A percentile compares a stretch with the other conserved stretches of the same genome.
Conservation (phyloP, 2,797 vertebrate species). For the Poecilia velifera region DNA sequence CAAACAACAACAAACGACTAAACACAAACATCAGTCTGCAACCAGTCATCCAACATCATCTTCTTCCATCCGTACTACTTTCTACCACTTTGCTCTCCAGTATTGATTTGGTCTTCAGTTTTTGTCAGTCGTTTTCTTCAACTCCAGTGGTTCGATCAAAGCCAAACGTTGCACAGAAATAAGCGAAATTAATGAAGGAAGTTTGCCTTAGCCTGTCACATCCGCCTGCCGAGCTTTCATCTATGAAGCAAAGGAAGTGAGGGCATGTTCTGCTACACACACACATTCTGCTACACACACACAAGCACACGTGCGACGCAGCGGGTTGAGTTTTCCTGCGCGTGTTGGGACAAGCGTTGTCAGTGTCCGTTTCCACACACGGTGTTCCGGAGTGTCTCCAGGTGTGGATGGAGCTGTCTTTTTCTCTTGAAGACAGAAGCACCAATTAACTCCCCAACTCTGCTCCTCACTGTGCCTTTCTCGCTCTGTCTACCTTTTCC, state of each 20-base stretch:
- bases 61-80: background rate
- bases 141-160: background rate
- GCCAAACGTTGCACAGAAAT: background rate
- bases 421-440: constrained; percentile 60
- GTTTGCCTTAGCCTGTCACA: constrained; percentile 5
- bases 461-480: constrained; percentile 15
- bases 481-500: constrained; percentile 33
- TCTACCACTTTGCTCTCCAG: background rate
- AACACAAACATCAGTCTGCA: background rate
- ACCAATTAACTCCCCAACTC: constrained; percentile 71
- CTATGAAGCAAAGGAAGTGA: constrained; percentile 23
- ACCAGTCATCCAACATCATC: background rate
- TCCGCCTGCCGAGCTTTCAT: constrained; percentile 23
- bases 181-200: background rate
- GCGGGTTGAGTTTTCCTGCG: constrained; percentile 4
- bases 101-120: background rate
- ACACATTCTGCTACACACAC: constrained; percentile 7
- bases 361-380: constrained; percentile 5
- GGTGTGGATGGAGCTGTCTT: constrained; percentile 59
- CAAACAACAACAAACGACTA: background rate
- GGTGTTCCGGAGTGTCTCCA: constrained; percentile 9
- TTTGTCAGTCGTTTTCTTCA: background rate
- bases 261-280: constrained; percentile 16
- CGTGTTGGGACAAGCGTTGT: constrained; percentile 13
- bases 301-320: background rate